phyloP scores from a whole-genome alignment of 2,888 invertebrate species.

The Eudemis profundana region DNA sequence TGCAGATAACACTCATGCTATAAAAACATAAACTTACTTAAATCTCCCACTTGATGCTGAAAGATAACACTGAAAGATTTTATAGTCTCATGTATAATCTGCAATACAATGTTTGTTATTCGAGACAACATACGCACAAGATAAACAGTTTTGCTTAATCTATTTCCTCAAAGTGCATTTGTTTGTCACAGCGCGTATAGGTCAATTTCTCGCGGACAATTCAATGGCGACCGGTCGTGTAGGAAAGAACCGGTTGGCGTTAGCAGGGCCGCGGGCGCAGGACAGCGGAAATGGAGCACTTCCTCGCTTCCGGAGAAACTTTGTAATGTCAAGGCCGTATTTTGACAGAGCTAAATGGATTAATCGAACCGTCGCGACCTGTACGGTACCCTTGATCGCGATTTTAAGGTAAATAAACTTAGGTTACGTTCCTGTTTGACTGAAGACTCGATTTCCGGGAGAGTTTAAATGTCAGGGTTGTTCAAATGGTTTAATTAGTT shows the following conservation, averaged over 20 bases:
- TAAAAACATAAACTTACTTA: slow-evolving; percentile 5
- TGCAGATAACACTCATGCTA: too few species aligned
- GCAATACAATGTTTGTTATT: background rate
- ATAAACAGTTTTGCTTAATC: slow-evolving; percentile 14
- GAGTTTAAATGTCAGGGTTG: slow-evolving; percentile 25
- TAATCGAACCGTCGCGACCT: slow-evolving; percentile 23
- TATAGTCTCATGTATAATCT: too few species aligned
- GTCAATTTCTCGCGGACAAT: slow-evolving; percentile 52
- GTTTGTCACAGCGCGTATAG: slow-evolving; percentile 59
- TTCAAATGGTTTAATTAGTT: slow-evolving; percentile 29
- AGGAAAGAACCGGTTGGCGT: slow-evolving; percentile 56
- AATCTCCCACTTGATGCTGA: background rate
- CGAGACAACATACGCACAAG: slow-evolving; percentile 1
- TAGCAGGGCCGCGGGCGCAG: slow-evolving; percentile 51
- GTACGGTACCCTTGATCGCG: slow-evolving; percentile 44
- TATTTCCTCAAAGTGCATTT: slow-evolving; percentile 50
- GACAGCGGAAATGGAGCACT: slow-evolving; percentile 58
- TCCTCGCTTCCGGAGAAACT: slow-evolving; percentile 68
- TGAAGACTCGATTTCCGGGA: slow-evolving; percentile 19
- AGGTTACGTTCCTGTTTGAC: slow-evolving; percentile 3
- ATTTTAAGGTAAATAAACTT: slow-evolving; percentile 17
- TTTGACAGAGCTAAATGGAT: slow-evolving; percentile 50
- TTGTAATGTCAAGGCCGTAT: slow-evolving; percentile 59
- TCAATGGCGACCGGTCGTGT: slow-evolving; percentile 57
- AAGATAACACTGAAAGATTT: slow-evolving; percentile 3